Base-by-base conservation (phyloP, 1,140 invertebrate genomes). In the Drosophila subobscura region DNA sequence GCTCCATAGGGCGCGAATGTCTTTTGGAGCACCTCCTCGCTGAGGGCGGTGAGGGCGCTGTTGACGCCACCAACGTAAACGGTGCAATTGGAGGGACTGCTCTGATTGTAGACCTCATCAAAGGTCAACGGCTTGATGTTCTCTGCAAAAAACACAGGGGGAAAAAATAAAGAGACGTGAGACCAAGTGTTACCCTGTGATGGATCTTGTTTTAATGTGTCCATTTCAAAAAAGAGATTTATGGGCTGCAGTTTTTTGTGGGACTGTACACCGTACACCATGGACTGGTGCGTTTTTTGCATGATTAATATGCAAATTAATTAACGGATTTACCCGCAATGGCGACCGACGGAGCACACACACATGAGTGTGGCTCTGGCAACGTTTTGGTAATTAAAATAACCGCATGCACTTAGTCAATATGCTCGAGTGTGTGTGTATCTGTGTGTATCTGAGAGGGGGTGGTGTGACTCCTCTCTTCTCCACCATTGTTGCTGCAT, bases 31-130 rank as follows among this genome's bases (percentile, higher is more conserved):
- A 99, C 94, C 90, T 99, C 98, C 92, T 99, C 98, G 88, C 96
- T 96, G 79, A 99, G 94, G 49, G 97, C 97, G 81, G 96, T 96
- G 64, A 95, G 93, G 40, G 98, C 98, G 51, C 99, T 99, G 92
- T 98, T 99, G 93, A 95, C 94, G 29, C 98, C 98, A 42, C 99
- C 99, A 93, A 98, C 99, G 93, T 99, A 99, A 22, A 99, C 99
- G 56, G 98, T 99, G 93, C 97, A 99, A 93, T 99, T 99, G 85
- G 98, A 99, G 44, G 97, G 96, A 88, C 98, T 98, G 90, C 98
- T 98, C 93, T 99, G 97, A 92, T 97, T 98, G 94, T 98, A 99
- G n/a, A 99, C 98, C 92, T 99, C 99, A 88, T 99, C 98, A 93
- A 98, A 99, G 33, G 97, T 98, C 84, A 99, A 94, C 49, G 97